Base-by-base conservation (phyloP, 1,140 invertebrate genomes). In the Sitodiplosis mosellana region DNA sequence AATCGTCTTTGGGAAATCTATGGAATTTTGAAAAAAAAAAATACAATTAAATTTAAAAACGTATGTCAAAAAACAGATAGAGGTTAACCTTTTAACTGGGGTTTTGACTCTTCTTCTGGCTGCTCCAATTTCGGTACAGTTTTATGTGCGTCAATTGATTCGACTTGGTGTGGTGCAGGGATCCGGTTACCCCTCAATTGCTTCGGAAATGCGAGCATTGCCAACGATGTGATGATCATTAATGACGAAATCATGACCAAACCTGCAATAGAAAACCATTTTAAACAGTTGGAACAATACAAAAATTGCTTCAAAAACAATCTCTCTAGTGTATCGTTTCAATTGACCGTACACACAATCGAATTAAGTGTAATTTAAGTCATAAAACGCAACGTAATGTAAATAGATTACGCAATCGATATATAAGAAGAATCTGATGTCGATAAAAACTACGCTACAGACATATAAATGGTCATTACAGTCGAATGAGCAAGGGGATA, bases 181-280 rank as follows among this genome's bases (percentile, higher is more conserved):
- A 60, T 22, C 0, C 57, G 60, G 42, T 57, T 59, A 41, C 67
- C 65, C 17, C 65, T 65, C 51, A 75, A 66, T 54, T 73, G 66
- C 52, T 79, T 76, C 22, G 88, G 89, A 61, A 93, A 92, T 34
- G 81, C 78, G 67, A 90, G 90, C 87, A 93, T 91, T 21, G 81
- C 76, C 20, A 84, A 64, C 11, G 85, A 83, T 40, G 84, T 78
- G 27, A 91, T 54, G 58, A 88, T 73, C 53, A 92, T 71, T 52
- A 85, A 71, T 0, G 74, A 74, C 1, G 85, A 79, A 48, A 92
- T 87, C 45, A 89, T 66, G 27, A 92, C 79, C 52, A 86, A 66
- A 41, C 83, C 81, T 77, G 14, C 2, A 18, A 43, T n/a, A 21
- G 18, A 20, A 18, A n/a, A n/a, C n/a, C n/a, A 19, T 43, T 43